Evolutionary conservation across 2,888 invertebrate genomes (phyloP).

Genomic region (Axea sp.): DNA sequence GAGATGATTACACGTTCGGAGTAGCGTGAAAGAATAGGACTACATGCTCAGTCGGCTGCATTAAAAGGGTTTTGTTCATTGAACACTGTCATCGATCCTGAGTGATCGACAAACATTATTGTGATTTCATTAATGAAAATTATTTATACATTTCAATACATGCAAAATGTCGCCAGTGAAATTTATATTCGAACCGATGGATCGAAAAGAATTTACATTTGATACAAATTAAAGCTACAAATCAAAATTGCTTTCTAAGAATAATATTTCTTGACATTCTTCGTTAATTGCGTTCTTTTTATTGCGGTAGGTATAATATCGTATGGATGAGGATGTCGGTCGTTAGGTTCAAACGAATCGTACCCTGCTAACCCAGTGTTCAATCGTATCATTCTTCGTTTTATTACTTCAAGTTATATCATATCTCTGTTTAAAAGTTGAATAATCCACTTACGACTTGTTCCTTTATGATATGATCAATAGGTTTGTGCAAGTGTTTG

Average conservation of each 20-base stretch:
- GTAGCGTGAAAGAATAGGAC: constrained; percentile 39
- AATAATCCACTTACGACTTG: constrained; percentile 25
- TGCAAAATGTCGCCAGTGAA: too few relatives aligned
- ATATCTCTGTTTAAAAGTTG: constrained; percentile 25
- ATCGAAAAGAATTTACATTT: too few relatives aligned
- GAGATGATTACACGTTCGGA: constrained; percentile 55
- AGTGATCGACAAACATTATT: constrained; percentile 13
- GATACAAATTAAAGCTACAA: too few relatives aligned
- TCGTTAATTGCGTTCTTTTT: too few relatives aligned
- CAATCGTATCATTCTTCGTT: constrained; percentile 69
- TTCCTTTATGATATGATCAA: constrained; percentile 22
- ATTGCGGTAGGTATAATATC: constrained; percentile 71
- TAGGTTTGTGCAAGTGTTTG: background rate
- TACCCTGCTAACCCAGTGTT: constrained; percentile 74
- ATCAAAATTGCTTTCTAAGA: too few relatives aligned
- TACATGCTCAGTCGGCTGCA: constrained; percentile 44
- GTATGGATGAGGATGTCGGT: constrained; percentile 75
- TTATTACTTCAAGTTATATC: constrained; percentile 61
- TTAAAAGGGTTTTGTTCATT: constrained; percentile 48
- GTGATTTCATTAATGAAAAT: constrained; percentile 38
- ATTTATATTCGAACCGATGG: too few relatives aligned
- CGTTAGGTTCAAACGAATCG: constrained; percentile 75
- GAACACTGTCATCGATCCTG: constrained; percentile 30
- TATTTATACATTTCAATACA: constrained; percentile 35
- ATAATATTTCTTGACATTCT: too few relatives aligned